Evolutionary conservation across 2,113 vertebrate species (phyloP), one percentile per base, ranked within the genome.

Genomic region (Stigmatopora argus): DNA sequence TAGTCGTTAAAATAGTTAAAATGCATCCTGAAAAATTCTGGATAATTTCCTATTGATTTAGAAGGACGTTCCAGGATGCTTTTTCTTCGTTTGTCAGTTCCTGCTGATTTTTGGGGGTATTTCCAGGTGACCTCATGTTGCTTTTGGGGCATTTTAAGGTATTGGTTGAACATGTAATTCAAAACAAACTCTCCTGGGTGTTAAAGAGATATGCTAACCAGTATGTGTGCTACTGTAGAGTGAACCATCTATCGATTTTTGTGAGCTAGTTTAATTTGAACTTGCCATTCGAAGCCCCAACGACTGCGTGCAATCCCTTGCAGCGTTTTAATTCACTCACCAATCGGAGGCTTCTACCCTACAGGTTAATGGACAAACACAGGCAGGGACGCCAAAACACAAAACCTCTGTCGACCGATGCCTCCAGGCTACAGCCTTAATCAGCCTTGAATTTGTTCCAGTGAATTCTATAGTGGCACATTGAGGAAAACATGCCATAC

Each of bases 401-500:
- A 72, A 67, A 55, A 58, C 74, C 71, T 51, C 66, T 65, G 63
- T 65, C 66, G 61, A 76, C 66, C 70, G 79, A 82, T 70, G 81
- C 74, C 86, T 79, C 67, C 68, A 70, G 82, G 82, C 83, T 78
- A 79, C 41, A 71, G 65, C 78, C 64, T 81, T 80, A 82, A 81
- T 83, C 80, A 85, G 73, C 67, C 71, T 70, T 66, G 66, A 68
- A 61, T 72, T 67, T 77, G 57, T 69, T 71, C 72, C 69, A 78
- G 72, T 69, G 83, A 80, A 78, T 70, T 69, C 69, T 31, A 72
- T 60, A 51, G 61, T 71, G 77, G 45, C 48, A 69, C 7, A 62
- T 26, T 10, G 18, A 19, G 21, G 44, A 0, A 1, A 64, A 62
- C 1, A 38, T 38, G 9, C 17, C 3, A 35, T 35, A 17, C 14